These are phyloP conservation scores for Malurus leucopterus DNA, from an alignment of 2,797 vertebrate species.

Conservation along the genomic window DNA sequence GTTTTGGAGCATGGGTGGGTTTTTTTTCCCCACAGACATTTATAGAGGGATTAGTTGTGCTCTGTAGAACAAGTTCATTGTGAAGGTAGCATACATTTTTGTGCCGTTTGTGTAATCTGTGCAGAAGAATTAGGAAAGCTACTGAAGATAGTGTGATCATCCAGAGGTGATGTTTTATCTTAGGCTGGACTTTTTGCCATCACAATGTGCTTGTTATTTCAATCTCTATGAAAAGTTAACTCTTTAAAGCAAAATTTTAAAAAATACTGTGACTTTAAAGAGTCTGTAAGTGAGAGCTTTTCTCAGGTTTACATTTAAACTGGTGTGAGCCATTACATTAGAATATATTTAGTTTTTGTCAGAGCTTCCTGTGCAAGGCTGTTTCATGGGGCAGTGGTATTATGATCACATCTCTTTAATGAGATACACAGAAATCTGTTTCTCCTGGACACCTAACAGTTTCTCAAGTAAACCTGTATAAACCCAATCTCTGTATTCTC, in stretches of 20 bases:
- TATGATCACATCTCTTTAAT: background rate
- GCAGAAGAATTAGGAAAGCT: background rate
- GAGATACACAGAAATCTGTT: background rate
- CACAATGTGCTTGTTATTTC: background rate
- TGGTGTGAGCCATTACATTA: background rate
- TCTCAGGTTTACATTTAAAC: background rate
- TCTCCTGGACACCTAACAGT: background rate
- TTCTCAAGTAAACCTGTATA: background rate
- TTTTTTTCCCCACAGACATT: background rate
- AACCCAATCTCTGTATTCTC: background rate
- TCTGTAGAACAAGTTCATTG: background rate
- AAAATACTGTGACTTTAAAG: background rate
- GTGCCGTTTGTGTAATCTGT: background rate
- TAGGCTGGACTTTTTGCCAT: too few species aligned
- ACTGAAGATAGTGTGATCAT: background rate
- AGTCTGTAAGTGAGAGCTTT: background rate
- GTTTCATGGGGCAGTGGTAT: background rate
- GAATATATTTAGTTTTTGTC: background rate
- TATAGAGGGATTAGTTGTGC: background rate
- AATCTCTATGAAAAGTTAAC: background rate
- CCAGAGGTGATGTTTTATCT: background rate
- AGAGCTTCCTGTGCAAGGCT: background rate
- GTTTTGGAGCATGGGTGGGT: background rate
- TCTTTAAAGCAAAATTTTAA: background rate
- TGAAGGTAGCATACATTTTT: background rate